Percentiles rank a stretch among this genome's conserved stretches.
These are phyloP conservation scores for Anarsia innoxiella DNA, from an alignment of 2,888 invertebrate species.

Conservation along the genomic window DNA sequence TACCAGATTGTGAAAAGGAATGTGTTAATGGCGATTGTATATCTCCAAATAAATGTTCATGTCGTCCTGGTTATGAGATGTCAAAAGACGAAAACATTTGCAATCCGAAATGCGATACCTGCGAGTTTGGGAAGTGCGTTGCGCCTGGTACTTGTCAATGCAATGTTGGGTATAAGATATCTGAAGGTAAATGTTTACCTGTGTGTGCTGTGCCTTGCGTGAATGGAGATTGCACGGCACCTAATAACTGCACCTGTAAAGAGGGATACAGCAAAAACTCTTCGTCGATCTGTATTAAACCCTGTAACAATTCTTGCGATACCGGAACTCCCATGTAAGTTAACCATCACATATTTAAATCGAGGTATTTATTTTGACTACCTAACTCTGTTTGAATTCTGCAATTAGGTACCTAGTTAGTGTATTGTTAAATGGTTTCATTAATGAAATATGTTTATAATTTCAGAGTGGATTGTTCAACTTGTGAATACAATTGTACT, in stretches of 20 bases:
- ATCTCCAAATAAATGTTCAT: slow-evolving; percentile 20
- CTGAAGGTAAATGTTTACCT: slow-evolving; percentile 24
- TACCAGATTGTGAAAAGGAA: slow-evolving; percentile 17
- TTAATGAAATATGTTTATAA: background rate
- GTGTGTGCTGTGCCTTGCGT: slow-evolving; percentile 20
- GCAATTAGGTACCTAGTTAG: no score
- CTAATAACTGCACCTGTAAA: slow-evolving; percentile 30
- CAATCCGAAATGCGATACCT: slow-evolving; percentile 14
- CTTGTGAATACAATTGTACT: slow-evolving; percentile 31
- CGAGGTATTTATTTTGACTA: no score
- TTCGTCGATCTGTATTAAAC: slow-evolving; percentile 28
- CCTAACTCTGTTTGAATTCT: no score
- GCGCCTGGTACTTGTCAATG: slow-evolving; percentile 3
- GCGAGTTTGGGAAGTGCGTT: slow-evolving; percentile 16
- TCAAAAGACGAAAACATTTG: slow-evolving; percentile 18
- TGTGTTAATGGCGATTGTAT: slow-evolving; percentile 22
- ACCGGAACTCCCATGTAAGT: slow-evolving; percentile 40
- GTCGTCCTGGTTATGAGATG: slow-evolving; percentile 15
- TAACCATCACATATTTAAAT: no score
- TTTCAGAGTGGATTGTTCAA: slow-evolving; percentile 35
- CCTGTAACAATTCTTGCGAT: slow-evolving; percentile 30
- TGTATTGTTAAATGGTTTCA: no score
- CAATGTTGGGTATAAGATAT: slow-evolving; percentile 7
- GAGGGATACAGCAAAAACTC: slow-evolving; percentile 19
- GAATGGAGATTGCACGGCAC: slow-evolving; percentile 19